Conservation (phyloP, 1,140 invertebrate species). For the Hypsibius dujardini region DNA sequence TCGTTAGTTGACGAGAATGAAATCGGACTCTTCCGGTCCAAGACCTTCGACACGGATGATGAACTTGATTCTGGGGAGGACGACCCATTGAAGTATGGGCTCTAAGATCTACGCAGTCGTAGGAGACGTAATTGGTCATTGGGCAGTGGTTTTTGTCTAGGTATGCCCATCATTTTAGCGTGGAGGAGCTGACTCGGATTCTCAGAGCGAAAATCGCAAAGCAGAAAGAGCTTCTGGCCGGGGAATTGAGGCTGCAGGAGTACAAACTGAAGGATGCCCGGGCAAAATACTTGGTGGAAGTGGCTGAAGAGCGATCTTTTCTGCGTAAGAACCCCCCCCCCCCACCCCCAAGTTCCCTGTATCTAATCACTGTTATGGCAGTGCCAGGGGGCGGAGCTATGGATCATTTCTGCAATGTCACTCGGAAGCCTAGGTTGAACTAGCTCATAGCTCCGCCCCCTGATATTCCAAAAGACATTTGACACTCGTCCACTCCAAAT, state of each 20-base stretch:
- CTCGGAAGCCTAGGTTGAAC: no score
- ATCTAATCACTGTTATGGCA: background rate
- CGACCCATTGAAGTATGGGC: background rate
- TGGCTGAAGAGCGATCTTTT: background rate
- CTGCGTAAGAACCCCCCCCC: background rate
- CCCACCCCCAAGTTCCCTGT: no score
- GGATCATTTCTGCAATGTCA: no score
- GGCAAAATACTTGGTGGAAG: background rate
- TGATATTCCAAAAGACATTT: no score
- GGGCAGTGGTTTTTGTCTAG: background rate
- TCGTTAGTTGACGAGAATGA: background rate
- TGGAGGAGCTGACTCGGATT: background rate
- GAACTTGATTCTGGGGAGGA: background rate
- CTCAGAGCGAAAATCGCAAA: background rate
- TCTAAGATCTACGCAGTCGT: background rate
- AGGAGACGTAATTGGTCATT: background rate
- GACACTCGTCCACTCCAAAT: no score
- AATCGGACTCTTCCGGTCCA: background rate
- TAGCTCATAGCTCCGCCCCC: no score
- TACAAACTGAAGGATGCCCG: slow-evolving; percentile 5
- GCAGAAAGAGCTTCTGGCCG: background rate
- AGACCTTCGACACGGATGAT: slow-evolving; percentile 3
- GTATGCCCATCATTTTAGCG: background rate
- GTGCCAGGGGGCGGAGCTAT: background rate
- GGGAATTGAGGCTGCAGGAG: background rate